Evolutionary conservation across 2,797 vertebrate species (phyloP), one percentile per base, ranked within the genome.

Genomic region (Buceros bicornis): DNA sequence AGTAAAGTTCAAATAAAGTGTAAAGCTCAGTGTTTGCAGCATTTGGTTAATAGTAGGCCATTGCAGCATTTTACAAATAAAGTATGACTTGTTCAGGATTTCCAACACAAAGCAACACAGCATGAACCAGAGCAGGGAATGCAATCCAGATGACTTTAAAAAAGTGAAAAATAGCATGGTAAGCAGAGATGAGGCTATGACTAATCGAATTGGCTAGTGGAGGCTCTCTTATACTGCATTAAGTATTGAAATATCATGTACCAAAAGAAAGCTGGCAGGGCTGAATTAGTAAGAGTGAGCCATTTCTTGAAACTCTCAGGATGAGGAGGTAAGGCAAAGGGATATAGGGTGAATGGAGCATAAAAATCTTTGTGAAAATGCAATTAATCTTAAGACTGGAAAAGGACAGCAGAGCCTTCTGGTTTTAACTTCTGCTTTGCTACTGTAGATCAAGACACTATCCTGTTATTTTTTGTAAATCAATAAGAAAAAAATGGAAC

Each of bases 181-280:
- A 94, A 95, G 90, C 93, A 93, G 90, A 92, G 81, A 95, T 54
- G 88, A 82, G 67, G 45, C 88, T 95, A 80, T 95, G 94, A 94
- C 90, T 95, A 95, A 94, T 90, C 90, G 96, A 95, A 85, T 65
- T 94, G 93, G 95, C 91, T 94, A 79, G 90, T 57, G 70, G 66
- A 90, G 81, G 42, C 35, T 90, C 43, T 67, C 33, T 91, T 76
- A 65, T 74, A 92, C 33, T 74, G 71, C 66, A 77, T 87, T 88
- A 80, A 85, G 47, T 43, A 45, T 28, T 95, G 86, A 95, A 91
- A 94, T 95, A 94, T 70, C 88, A 43, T 90, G 83, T 82, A 80
- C 78, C 64, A 74, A 80, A 85, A 90, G 71, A 80, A 90, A 96
- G 74, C 33, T 96, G 93, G 80, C 85, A 92, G 50, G 33, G 24